Evolutionary conservation across 2,888 invertebrate species (phyloP), one percentile per base, ranked within the genome.

Genomic region (Dasypogon diadema): DNA sequence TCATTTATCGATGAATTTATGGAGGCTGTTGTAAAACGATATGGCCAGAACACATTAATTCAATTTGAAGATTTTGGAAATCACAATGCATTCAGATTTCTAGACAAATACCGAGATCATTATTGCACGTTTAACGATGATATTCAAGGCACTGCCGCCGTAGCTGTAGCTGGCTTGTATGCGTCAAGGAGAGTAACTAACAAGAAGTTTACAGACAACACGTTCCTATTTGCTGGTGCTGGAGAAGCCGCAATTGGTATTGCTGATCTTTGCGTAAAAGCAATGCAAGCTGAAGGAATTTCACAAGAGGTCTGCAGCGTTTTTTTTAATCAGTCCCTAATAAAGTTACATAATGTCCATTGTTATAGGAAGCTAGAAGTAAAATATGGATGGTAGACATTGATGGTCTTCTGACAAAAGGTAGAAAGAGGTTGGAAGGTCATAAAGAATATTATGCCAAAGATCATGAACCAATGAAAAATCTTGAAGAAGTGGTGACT

Each of bases 121-220:
- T 99, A 97, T 86, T 99, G 99, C 86, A 98, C 98, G 21, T 99
- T 99, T 87, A 99, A 99, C 86, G 99, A 99, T 83, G 99, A 99
- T 83, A 99, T 99, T 83, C 98, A 99, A 87, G 97, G 98, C 80
- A 97, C 98, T 0, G 99, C 99, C 1, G 92, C 96, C 26, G 99
- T 99, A 0, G 97, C 96, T 6, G 95, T 98, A 1, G 97, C 97
- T 4, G 99, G 99, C 0, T 87, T 99, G 18, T 88, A 85, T 68
- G 85, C 86, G 8, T 84, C 86, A 0, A 83, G 83, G 78, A 83
- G 87, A 30, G 80, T 86, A 1, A 86, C 86, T 0, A 84, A 89
- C 89, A 92, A 91, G 82, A 92, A 92, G 81, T 90, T 99, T 81
- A 89, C 90, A 55, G 95, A 99, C 77, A 93, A 97, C 83, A 94